Base-by-base conservation (phyloP, 2,113 vertebrate genomes). In the Takifugu flavidus region DNA sequence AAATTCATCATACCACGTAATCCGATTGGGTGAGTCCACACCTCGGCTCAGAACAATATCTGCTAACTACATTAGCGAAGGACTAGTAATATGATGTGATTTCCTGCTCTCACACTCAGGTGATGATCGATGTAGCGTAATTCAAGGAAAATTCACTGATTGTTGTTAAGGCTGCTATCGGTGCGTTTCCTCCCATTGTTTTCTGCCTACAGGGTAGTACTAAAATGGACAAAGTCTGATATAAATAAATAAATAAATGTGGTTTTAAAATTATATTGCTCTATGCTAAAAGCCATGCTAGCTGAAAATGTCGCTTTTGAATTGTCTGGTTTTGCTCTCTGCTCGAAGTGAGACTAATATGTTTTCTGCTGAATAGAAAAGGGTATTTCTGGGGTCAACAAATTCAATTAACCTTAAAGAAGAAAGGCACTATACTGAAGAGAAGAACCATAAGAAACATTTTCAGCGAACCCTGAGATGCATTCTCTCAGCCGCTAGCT, bases 1-100 rank as follows among this genome's bases (percentile, higher is more conserved):
- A 89, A 87, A 90, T 91, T 91, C 85, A 88, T 90, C 90, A 90
- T 63, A 47, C 47, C 29, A 56, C 50, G 60, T 91, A 90, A 91
- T 89, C 87, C 78, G 78, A 86, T 89, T 82, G 79, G 70, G 75
- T 28, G 46, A 71, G 79, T 86, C 79, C 67, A 78, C 82, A 74
- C 67, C 70, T 80, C 20, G 84, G 70, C 82, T 78, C 88, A 87
- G 75, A 89, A 91, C 88, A 91, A 90, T 89, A 90, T 76, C 76
- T 57, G 67, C 79, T 89, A 90, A 91, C 81, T 15, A 83, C 75
- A 83, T 90, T 89, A 82, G 79, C 5, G 75, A 67, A 67, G 73
- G 73, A 74, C 77, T 51, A 72, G 82, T 87, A 84, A 88, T 80
- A 79, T 77, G 77, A 83, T 88, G 78, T 86, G 83, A 88, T 88